Evolutionary conservation across 2,113 vertebrate species (phyloP), one percentile per base, ranked within the genome.

Genomic region (Bothrops jararaca): DNA sequence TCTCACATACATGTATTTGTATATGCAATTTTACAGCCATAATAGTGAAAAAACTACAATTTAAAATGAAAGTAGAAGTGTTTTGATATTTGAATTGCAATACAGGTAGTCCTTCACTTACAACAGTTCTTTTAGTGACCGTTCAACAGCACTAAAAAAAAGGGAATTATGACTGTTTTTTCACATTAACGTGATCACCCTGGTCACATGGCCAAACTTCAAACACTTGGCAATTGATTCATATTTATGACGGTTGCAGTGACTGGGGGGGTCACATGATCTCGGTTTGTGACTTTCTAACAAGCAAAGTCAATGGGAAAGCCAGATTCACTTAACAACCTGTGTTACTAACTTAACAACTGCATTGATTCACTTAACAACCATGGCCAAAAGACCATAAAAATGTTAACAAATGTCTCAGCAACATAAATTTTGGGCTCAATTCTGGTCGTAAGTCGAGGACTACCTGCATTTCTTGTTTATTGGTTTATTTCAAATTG

Each of bases 181-280:
- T 64, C 58, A 64, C 10, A n/a, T 64, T 64, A 64, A 29, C 0
- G 8, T 9, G 0, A 2, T 4, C 11, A 2, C 11, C 60, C 0
- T n/a, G 60, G 11, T 64, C 60, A n/a, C 26, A 29, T 64, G 60
- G n/a, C n/a, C 60, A 64, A n/a, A 64, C 4, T n/a, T 64, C 60
- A n/a, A n/a, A n/a, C 29, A 13, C 29, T 64, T 64, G 60, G 4
- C 60, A 64, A n/a, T 64, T n/a, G 26, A 64, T 4, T 64, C 11
- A 13, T 64, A 64, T 64, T 64, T 64, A 64, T 64, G 60, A 13
- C 4, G 1, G 0, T 13, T 64, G 58, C 11, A 64, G 26, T 64
- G 26, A 64, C 58, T 1, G 7, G 58, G 26, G 3, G 48, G 48
- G 48, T 60, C 58, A 29, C 58, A 4, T 64, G 58, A 29, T 64